Base-by-base conservation (phyloP, 2,797 vertebrate species). In the Phylloscopus collybita region DNA sequence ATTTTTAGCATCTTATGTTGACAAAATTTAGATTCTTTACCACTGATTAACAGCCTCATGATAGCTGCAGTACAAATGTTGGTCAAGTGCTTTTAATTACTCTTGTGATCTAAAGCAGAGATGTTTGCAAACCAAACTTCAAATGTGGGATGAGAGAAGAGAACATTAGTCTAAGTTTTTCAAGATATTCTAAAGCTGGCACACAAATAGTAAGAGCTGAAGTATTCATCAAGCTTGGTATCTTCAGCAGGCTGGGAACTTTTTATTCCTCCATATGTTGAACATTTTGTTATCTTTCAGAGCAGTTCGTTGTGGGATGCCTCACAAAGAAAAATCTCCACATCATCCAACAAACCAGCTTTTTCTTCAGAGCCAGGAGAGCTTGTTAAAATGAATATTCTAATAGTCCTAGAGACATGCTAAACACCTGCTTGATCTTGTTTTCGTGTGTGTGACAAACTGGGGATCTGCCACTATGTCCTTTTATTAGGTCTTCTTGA, bases 211-310 rank as follows among this genome's bases (percentile, higher is more conserved):
- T 20, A 65, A n/a, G 57, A 92, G 45, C 47, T 61, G 44, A 69
- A 86, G 62, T 29, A n/a, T 62, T 64, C 47, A 23, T 59, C 34
- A 53, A 61, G 36, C 60, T 62, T 40, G 27, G 0, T 69, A 49
- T 38, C 51, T 79, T 80, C 73, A 60, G 40, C 27, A 50, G 62
- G 20, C 53, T 73, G 53, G 67, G 80, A 56, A 59, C 7, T 3
- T 25, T 32, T 71, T 81, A 61, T 80, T 67, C 42, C 27, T 69
- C 65, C 23, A 2, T 50, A 14, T n/a, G 53, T 47, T 74, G 70
- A 94, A n/a, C 36, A 40, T 73, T 86, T 59, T 78, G 51, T 95
- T 95, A 91, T 88, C 94, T 95, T 64, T 74, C 45, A 16, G 71
- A 71, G 20, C 93, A 92, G 80, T 9, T 36, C 0, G 0, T n/a